These are phyloP conservation scores for Ceraclea dissimilis DNA, from an alignment of 2,888 invertebrate species.

Conservation along the genomic window DNA sequence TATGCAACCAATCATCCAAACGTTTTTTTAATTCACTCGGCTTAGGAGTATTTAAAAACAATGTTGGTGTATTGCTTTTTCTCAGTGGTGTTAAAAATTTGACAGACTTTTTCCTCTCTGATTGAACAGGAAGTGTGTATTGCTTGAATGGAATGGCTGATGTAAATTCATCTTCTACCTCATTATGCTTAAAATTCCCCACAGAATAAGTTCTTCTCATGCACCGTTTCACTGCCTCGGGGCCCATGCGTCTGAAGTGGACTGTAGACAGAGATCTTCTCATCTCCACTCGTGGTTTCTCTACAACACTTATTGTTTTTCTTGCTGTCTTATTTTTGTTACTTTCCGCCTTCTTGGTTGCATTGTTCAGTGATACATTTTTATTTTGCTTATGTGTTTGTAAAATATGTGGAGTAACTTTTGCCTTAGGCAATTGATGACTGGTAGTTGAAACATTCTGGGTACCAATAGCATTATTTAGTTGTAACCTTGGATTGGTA, in stretches of 20 bases:
- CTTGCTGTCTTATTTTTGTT: no score
- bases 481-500: no score
- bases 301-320: background rate
- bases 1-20: slow-evolving; percentile 46
- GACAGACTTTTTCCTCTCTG: slow-evolving; percentile 39
- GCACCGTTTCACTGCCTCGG: slow-evolving; percentile 36
- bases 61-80: slow-evolving; percentile 26
- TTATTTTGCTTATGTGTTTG: no score
- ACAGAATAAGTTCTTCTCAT: slow-evolving; percentile 42
- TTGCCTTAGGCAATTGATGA: no score
- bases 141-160: slow-evolving; percentile 13
- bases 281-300: slow-evolving; percentile 26
- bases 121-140: slow-evolving; percentile 36
- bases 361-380: no score
- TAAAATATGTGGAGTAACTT: no score
- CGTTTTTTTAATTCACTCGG: slow-evolving; percentile 39
- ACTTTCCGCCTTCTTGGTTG: no score
- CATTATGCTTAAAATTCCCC: slow-evolving; percentile 27
- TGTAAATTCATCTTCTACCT: slow-evolving; percentile 18
- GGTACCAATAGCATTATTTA: no score
- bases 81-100: slow-evolving; percentile 38
- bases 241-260: slow-evolving; percentile 40
- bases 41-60: slow-evolving; percentile 37
- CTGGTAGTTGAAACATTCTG: no score
- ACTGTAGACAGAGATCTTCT: slow-evolving; percentile 45